These are phyloP conservation scores for Sinhomidia bicolor DNA, from an alignment of 2,888 invertebrate genomes.

Conservation along the genomic window DNA sequence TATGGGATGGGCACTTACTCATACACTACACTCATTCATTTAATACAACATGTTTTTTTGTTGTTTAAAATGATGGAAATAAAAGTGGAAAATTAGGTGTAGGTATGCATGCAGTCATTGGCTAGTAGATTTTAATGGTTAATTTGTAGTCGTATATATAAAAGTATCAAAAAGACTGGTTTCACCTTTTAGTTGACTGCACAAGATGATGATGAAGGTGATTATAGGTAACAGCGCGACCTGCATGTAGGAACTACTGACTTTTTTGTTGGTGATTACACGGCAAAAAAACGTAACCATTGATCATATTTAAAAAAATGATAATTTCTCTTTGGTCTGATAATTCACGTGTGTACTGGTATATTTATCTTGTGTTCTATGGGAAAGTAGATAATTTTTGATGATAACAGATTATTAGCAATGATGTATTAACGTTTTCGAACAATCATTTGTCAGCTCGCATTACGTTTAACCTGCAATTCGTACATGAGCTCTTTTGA, in stretches of 20 bases:
- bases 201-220: slow-evolving; percentile 55
- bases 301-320: slow-evolving; percentile 14
- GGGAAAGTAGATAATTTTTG: slow-evolving; percentile 60
- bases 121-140: not conserved
- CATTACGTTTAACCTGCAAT: not conserved
- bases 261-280: slow-evolving; percentile 24
- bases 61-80: slow-evolving; percentile 51
- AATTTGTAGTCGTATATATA: slow-evolving; percentile 17
- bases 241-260: slow-evolving; percentile 54
- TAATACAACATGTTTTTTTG: not conserved
- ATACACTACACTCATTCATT: slow-evolving; percentile 19
- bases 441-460: slow-evolving; percentile 55
- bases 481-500: too few relatives aligned
- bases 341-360: not conserved
- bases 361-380: slow-evolving; percentile 22
- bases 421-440: slow-evolving; percentile 65
- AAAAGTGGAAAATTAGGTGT: slow-evolving; percentile 48
- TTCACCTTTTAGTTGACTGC: slow-evolving; percentile 36
- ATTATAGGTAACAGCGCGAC: slow-evolving; percentile 55
- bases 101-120: not conserved
- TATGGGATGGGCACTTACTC: slow-evolving; percentile 46
- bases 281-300: not conserved
- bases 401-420: slow-evolving; percentile 63
- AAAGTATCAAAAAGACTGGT: slow-evolving; percentile 39
- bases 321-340: slow-evolving; percentile 6